A percentile compares a stretch with the other conserved stretches of the same genome.
Conservation (phyloP, 1,140 invertebrate genomes). For the Drosophila nikananu region DNA sequence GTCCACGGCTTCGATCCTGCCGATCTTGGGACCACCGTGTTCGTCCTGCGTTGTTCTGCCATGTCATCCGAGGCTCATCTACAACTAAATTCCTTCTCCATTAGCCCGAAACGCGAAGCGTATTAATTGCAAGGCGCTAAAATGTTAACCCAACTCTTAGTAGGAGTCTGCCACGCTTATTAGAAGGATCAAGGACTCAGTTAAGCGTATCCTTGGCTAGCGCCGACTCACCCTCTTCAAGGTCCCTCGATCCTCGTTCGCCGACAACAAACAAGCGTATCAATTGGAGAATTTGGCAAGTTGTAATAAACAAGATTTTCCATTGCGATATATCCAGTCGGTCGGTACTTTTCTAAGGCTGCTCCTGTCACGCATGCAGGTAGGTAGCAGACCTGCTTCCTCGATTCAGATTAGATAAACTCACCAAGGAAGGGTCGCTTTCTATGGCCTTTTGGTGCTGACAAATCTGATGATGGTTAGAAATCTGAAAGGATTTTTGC, state of each 20-base stretch:
- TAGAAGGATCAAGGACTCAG: conserved; percentile 25
- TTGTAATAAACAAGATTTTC: conserved; percentile 83
- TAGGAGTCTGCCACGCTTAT: conserved; percentile 76
- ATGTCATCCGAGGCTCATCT: conserved; percentile 51
- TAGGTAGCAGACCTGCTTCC: conserved; percentile 3
- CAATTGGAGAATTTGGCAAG: conserved; percentile 81
- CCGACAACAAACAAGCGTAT: conserved; percentile 42
- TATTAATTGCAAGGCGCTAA: conserved; percentile 72
- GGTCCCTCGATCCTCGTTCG: background rate
- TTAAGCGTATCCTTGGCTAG: conserved; percentile 71
- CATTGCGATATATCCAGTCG: conserved; percentile 75
- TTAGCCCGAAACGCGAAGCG: background rate
- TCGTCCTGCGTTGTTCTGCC: conserved; percentile 31
- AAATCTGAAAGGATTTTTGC: conserved; percentile 56
- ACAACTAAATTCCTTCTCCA: conserved; percentile 66
- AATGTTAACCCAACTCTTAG: conserved; percentile 60
- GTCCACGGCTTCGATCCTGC: conserved; percentile 1
- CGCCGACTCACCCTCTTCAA: conserved; percentile 43
- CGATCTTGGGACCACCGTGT: conserved; percentile 54
- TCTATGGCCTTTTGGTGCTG: conserved; percentile 55
- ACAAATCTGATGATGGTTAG: conserved; percentile 64
- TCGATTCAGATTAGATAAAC: conserved; percentile 73
- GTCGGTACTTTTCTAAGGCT: conserved; percentile 60
- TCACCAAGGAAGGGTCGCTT: background rate
- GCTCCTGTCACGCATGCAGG: conserved; percentile 29